These are phyloP conservation scores for Entelurus aequoreus DNA, from an alignment of 2,113 vertebrate species.

Conservation along the genomic window DNA sequence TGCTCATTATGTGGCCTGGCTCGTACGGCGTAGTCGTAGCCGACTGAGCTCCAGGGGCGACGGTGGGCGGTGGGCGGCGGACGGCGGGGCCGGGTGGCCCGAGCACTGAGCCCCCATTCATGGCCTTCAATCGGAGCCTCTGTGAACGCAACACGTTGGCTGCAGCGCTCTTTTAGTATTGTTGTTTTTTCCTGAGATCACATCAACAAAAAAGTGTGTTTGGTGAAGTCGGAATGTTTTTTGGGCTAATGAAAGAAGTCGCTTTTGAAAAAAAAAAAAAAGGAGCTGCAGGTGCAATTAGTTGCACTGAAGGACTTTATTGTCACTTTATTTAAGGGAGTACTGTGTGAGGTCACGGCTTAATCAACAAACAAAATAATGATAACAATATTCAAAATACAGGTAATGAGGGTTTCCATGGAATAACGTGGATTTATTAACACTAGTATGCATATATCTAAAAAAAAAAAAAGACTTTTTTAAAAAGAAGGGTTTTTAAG, in stretches of 20 bases:
- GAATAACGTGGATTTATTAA: too few relatives aligned
- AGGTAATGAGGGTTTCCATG: too few relatives aligned
- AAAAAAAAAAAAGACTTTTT: too few relatives aligned
- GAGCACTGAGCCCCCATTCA: slow-evolving; percentile 40
- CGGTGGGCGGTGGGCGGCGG: slow-evolving; percentile 11
- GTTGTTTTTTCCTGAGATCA: not conserved
- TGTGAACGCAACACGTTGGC: too few relatives aligned
- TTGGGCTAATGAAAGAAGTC: slow-evolving; percentile 21
- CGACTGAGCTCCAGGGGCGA: slow-evolving; percentile 15
- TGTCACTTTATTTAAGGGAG: slow-evolving; percentile 19
- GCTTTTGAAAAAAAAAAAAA: too few relatives aligned
- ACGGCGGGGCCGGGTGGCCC: slow-evolving; percentile 10
- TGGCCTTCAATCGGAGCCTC: not conserved
- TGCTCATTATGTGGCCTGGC: slow-evolving; percentile 46
- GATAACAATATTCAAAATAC: too few relatives aligned
- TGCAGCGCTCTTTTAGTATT: too few relatives aligned
- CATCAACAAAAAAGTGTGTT: slow-evolving; percentile 20
- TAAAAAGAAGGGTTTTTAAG: too few relatives aligned
- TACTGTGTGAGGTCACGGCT: not conserved
- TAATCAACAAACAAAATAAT: not conserved
- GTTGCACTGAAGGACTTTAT: slow-evolving; percentile 13
- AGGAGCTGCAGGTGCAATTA: slow-evolving; percentile 18
- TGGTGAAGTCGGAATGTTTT: slow-evolving; percentile 17
- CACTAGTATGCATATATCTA: too few relatives aligned
- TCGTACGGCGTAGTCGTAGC: slow-evolving; percentile 35